phyloP scores from a whole-genome alignment of 1,140 invertebrate genomes.

The Piezodorus guildinii region DNA sequence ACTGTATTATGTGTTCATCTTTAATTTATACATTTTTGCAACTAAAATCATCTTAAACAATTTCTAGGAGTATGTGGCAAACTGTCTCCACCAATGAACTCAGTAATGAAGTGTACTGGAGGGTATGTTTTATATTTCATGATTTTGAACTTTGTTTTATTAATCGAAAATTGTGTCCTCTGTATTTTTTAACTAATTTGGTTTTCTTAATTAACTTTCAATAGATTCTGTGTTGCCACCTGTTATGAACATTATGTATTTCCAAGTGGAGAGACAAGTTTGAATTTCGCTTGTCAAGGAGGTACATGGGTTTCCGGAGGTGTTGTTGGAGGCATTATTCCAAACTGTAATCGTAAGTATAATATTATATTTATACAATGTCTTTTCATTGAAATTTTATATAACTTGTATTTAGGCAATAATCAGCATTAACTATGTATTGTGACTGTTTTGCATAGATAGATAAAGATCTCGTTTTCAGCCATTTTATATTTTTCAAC shows the following conservation, averaged over 20 bases:
- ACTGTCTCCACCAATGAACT: background rate
- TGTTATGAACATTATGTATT: background rate
- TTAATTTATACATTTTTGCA: too few species aligned
- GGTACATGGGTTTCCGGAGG: background rate
- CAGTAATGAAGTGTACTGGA: background rate
- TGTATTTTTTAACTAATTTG: background rate
- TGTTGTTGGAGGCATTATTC: background rate
- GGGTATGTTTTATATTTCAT: background rate
- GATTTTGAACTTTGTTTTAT: background rate
- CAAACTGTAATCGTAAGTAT: background rate
- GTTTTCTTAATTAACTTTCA: background rate
- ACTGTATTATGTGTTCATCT: too few species aligned
- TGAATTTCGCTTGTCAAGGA: background rate
- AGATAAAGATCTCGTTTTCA: too few species aligned
- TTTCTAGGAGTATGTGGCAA: conserved; percentile 1
- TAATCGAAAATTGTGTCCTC: background rate
- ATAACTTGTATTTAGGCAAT: too few species aligned
- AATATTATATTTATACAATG: too few species aligned
- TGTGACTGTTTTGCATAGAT: too few species aligned
- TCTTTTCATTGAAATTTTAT: too few species aligned
- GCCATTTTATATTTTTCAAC: too few species aligned
- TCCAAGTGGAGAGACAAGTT: conserved; percentile 4
- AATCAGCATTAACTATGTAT: too few species aligned
- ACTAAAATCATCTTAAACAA: too few species aligned
- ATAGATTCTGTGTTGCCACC: background rate